A percentile compares a stretch with the other conserved stretches of the same genome.
Conservation (phyloP, 92 coral and sea anemone species). For the Heteractis magnifica region DNA sequence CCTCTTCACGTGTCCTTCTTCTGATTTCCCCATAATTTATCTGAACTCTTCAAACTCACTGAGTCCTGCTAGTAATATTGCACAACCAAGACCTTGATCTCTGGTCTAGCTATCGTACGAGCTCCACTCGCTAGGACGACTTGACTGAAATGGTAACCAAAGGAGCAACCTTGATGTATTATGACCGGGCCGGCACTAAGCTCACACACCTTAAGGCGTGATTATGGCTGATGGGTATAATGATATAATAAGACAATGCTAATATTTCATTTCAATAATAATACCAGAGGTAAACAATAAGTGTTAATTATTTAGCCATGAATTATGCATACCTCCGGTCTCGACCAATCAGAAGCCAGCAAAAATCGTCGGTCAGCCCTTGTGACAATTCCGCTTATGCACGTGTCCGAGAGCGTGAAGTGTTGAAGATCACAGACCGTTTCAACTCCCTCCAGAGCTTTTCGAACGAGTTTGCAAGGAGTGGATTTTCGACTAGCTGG, state of each 20-base stretch:
- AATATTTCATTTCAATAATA: slow-evolving; percentile 99
- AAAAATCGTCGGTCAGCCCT: slow-evolving; percentile 64
- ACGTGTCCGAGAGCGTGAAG: slow-evolving; percentile 58
- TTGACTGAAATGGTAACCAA: slow-evolving; percentile 67
- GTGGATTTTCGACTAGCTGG: slow-evolving; percentile 10
- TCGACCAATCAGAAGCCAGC: slow-evolving; percentile 79
- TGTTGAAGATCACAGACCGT: slow-evolving; percentile 21
- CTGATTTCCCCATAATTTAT: slow-evolving; percentile 88
- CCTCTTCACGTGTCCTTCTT: slow-evolving; percentile 96
- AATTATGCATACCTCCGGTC: slow-evolving; percentile 83
- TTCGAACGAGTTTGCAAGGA: slow-evolving; percentile 13
- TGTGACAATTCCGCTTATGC: slow-evolving; percentile 60
- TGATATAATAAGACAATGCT: slow-evolving; percentile 99
- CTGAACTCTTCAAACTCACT: background rate
- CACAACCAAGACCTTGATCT: background rate
- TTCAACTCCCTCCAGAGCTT: slow-evolving; percentile 10
- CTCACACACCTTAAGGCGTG: slow-evolving; percentile 89
- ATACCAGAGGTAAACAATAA: slow-evolving; percentile 98
- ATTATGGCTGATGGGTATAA: slow-evolving; percentile 97
- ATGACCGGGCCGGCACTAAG: slow-evolving; percentile 72
- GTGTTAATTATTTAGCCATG: slow-evolving; percentile 99
- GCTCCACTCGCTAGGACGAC: slow-evolving; percentile 48
- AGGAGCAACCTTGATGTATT: slow-evolving; percentile 93
- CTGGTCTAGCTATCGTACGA: slow-evolving; percentile 8
- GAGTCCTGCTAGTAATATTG: slow-evolving; percentile 9